phyloP scores from a whole-genome alignment of 2,888 invertebrate species.

The Epirrhoe alternata region DNA sequence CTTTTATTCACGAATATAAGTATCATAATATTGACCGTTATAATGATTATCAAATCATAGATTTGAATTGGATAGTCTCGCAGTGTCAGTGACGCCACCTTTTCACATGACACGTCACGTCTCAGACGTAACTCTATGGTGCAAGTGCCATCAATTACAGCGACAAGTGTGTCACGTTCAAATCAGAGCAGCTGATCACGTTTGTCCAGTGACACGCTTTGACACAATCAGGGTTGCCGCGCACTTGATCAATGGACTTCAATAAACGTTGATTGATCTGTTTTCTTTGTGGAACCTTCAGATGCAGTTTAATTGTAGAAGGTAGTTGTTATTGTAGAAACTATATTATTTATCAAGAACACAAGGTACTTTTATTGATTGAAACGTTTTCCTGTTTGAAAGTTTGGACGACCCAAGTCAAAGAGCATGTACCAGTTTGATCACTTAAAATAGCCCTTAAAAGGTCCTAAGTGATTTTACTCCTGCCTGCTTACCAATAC shows the following conservation, averaged over 20 bases:
- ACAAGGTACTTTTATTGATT: too few relatives aligned
- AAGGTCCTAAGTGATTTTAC: too few relatives aligned
- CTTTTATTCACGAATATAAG: too few relatives aligned
- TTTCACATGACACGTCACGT: conserved; percentile 11
- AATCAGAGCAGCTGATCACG: conserved; percentile 36
- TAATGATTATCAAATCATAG: too few relatives aligned
- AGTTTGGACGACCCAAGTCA: too few relatives aligned
- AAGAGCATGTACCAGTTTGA: too few relatives aligned
- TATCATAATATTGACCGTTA: too few relatives aligned
- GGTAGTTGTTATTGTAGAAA: background rate
- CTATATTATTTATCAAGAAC: too few relatives aligned
- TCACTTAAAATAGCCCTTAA: too few relatives aligned
- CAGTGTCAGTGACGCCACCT: background rate
- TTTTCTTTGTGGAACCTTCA: background rate
- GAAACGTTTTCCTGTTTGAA: too few relatives aligned
- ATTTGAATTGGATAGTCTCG: too few relatives aligned
- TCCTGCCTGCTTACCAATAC: too few relatives aligned
- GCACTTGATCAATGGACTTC: background rate
- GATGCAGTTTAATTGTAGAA: background rate
- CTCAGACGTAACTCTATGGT: conserved; percentile 16
- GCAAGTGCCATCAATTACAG: conserved; percentile 21
- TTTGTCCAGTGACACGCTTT: conserved; percentile 37
- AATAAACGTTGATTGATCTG: background rate
- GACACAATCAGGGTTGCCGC: conserved; percentile 22
- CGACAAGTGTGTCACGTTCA: conserved; percentile 35